Base-by-base conservation (phyloP, 1,140 invertebrate species). In the Pollicipes pollicipes region DNA sequence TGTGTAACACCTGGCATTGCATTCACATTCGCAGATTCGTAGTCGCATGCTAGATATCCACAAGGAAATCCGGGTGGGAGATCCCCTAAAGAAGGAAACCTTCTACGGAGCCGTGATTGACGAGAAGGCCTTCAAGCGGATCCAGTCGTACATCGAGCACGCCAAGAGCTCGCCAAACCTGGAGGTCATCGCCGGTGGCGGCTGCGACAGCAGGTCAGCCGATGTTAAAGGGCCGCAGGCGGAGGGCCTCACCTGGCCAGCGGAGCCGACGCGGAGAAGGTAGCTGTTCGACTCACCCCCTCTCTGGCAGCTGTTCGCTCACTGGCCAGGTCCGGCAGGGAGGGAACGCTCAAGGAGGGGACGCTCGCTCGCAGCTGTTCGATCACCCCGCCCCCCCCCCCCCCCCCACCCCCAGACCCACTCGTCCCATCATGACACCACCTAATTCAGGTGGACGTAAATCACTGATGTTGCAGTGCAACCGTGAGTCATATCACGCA, bases 81-180 rank as follows among this genome's bases (percentile, higher is more conserved):
- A 95, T 77, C 87, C 91, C 0, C 82, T 86, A 67, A 90, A 97
- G 74, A 88, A 88, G 73, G 86, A 88, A 71, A 83, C 86, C 0
- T 98, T 98, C 78, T 86, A 90, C 68, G 91, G 90, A 28, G 93
- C 96, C 69, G 97, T 99, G 3, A 99, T 99, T 80, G 96, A 99
- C 81, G 89, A 89, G 67, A 89, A 88, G 79, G 90, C 97, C 30
- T 98, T 95, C 82, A 85, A 88, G 71, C 85, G 95, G 76, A 97
- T 97, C 76, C 87, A 87, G 70, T 81, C 86, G 30, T 99, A 97
- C 78, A 90, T 99, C 75, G 88, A 97, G 30, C 84, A 93, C 82
- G 97, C 95, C 0, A 91, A 92, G 75, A 85, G 84, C 29, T 89
- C 87, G 35, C 77, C 85, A 0, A 88, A 92, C 76, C 80, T 91